Percentiles rank a stretch among this genome's conserved stretches.
phyloP scores from a whole-genome alignment of 2,797 vertebrate genomes.

The Malacoctenus gilli region DNA sequence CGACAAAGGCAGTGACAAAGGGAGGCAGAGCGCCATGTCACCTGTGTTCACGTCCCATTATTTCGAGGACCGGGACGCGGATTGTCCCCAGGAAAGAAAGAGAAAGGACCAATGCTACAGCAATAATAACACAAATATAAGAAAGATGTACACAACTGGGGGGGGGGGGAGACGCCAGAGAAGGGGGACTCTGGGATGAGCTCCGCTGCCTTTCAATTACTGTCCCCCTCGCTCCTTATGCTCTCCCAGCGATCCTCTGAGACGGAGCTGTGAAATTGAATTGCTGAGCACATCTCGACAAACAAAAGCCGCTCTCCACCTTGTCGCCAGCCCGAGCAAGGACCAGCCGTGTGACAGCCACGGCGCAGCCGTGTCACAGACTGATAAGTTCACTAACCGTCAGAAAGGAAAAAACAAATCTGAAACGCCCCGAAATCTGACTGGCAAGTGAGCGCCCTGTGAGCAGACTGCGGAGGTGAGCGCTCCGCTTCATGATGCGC shows the following conservation, averaged over 20 bases:
- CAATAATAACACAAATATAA: slow-evolving; percentile 24
- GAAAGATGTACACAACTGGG: slow-evolving; percentile 25
- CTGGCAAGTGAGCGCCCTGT: slow-evolving; percentile 29
- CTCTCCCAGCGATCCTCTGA: slow-evolving; percentile 59
- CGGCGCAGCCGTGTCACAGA: slow-evolving; percentile 61
- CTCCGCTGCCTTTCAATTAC: slow-evolving; percentile 73
- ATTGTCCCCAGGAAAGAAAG: slow-evolving; percentile 17
- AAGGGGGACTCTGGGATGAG: slow-evolving; percentile 56
- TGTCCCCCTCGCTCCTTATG: slow-evolving; percentile 56
- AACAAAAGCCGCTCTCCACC: slow-evolving; percentile 72
- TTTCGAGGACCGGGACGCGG: slow-evolving; percentile 10
- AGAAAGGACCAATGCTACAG: slow-evolving; percentile 1
- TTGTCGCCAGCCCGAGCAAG: slow-evolving; percentile 42
- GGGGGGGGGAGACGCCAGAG: slow-evolving; percentile 12
- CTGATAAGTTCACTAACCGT: slow-evolving; percentile 63
- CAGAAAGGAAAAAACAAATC: slow-evolving; percentile 61
- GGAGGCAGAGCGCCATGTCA: slow-evolving; percentile 14
- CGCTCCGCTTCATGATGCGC: slow-evolving; percentile 22
- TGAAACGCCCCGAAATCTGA: slow-evolving; percentile 43
- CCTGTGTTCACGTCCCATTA: not conserved
- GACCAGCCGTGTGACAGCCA: slow-evolving; percentile 50
- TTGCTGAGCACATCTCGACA: slow-evolving; percentile 71
- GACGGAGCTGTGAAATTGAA: slow-evolving; percentile 74
- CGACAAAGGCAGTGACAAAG: slow-evolving; percentile 22
- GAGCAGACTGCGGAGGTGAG: slow-evolving; percentile 20